These are phyloP conservation scores for Harlomillsia oculata DNA, from an alignment of 1,140 invertebrate genomes.

Conservation along the genomic window DNA sequence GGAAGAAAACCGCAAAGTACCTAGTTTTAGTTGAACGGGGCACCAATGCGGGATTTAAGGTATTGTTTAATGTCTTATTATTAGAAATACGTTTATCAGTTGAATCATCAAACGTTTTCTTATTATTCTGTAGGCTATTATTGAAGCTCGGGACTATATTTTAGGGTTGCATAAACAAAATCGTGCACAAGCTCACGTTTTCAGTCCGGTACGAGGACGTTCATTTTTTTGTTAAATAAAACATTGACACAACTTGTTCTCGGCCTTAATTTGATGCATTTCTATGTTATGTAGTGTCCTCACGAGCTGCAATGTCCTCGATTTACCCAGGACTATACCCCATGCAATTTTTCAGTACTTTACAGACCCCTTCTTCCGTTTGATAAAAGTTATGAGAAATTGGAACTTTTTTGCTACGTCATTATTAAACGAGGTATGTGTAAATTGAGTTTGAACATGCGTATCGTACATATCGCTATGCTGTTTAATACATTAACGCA, in stretches of 20 bases:
- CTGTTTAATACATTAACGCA: not conserved
- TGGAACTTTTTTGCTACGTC: constrained; percentile 61
- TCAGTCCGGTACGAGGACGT: constrained; percentile 68
- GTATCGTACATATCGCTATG: not conserved
- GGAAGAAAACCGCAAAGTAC: constrained; percentile 74
- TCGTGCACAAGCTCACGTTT: constrained; percentile 48
- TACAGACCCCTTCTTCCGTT: constrained; percentile 51
- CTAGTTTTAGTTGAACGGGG: constrained; percentile 77
- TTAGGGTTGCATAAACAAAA: constrained; percentile 42
- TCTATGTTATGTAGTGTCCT: constrained; percentile 55
- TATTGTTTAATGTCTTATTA: too few relatives aligned
- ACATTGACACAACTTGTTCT: constrained; percentile 7
- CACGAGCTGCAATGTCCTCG: constrained; percentile 66
- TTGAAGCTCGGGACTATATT: constrained; percentile 64
- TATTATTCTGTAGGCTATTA: constrained; percentile 45
- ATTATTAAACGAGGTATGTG: constrained; percentile 64
- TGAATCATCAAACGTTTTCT: constrained; percentile 17
- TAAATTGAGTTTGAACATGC: constrained; percentile 28
- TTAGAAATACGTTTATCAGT: too few relatives aligned
- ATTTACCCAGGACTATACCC: constrained; percentile 47
- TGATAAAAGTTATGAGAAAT: constrained; percentile 39
- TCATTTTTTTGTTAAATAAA: constrained; percentile 30
- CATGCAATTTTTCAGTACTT: constrained; percentile 64
- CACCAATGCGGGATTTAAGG: constrained; percentile 63
- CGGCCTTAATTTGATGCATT: constrained; percentile 27